Conservation (phyloP, 2,113 vertebrate genomes). For the Vidua chalybeata region DNA sequence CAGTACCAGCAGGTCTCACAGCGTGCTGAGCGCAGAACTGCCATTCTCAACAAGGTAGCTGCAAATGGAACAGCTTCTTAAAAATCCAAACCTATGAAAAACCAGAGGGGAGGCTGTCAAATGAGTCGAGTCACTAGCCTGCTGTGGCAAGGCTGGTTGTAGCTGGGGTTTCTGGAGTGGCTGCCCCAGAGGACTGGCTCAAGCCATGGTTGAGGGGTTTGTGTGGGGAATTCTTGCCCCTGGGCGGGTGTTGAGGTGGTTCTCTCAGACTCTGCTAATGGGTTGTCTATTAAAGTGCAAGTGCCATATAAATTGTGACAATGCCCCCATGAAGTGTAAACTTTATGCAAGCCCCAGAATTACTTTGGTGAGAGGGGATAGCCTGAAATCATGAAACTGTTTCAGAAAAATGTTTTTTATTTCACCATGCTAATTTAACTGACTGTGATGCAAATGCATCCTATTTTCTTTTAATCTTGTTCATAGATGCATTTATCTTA, state of each 20-base stretch:
- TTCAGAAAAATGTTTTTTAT: background rate
- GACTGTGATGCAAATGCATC: background rate
- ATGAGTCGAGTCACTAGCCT: background rate
- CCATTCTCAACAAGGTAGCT: slow-evolving; percentile 87
- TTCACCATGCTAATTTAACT: background rate
- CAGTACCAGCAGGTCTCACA: slow-evolving; percentile 83
- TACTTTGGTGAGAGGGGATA: background rate
- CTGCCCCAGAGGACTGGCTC: background rate
- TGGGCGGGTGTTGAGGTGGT: background rate
- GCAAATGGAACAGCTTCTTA: background rate
- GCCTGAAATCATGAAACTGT: background rate
- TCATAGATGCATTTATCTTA: background rate
- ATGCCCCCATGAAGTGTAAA: background rate
- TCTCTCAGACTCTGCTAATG: background rate
- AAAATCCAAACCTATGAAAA: rapidly evolving
- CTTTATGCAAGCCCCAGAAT: background rate
- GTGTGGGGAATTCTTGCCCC: background rate
- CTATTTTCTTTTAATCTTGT: background rate
- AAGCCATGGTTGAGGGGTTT: background rate
- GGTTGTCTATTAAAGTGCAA: background rate
- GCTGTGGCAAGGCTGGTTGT: background rate
- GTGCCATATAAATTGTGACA: background rate
- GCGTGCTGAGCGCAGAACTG: slow-evolving; percentile 84
- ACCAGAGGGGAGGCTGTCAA: background rate
- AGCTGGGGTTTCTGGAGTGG: background rate